Evolutionary conservation across 92 coral and sea anemone genomes (phyloP).

Genomic region (Porites divaricata): DNA sequence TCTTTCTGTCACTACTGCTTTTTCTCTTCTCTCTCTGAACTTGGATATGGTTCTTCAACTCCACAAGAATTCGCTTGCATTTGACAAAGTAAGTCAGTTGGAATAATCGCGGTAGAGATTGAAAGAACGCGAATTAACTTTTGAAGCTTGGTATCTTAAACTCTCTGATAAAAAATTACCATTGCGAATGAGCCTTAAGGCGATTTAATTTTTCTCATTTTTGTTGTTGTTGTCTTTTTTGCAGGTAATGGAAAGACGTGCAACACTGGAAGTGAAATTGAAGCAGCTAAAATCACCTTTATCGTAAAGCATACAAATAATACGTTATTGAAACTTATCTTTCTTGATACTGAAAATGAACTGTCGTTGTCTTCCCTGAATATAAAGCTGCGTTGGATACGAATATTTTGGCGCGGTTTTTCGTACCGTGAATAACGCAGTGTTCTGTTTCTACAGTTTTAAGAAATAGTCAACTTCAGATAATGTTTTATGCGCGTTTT

Average conservation of each 20-base stretch:
- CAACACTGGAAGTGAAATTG: constrained; percentile 73
- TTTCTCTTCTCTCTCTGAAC: too few species aligned
- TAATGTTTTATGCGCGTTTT: constrained; percentile 19
- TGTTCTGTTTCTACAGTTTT: constrained; percentile 1
- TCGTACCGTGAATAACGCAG: neutral
- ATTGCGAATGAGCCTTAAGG: too few species aligned
- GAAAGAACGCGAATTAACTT: too few species aligned
- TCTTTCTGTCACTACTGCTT: too few species aligned
- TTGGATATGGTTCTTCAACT: too few species aligned
- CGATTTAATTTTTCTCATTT: neutral
- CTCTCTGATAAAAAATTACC: too few species aligned
- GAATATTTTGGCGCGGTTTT: neutral
- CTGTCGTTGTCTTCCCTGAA: neutral
- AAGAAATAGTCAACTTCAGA: neutral
- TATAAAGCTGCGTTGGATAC: neutral
- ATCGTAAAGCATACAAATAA: neutral
- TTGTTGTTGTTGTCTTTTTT: neutral
- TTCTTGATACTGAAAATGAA: neutral
- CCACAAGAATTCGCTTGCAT: too few species aligned
- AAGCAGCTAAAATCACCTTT: constrained; percentile 77
- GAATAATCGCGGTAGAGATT: too few species aligned
- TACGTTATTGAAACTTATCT: neutral
- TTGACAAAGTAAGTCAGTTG: too few species aligned
- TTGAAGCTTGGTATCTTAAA: too few species aligned
- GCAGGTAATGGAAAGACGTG: constrained; percentile 89